A percentile compares a stretch with the other conserved stretches of the same genome.
Conservation (phyloP, 2,113 vertebrate species). For the Lampris incognitus region DNA sequence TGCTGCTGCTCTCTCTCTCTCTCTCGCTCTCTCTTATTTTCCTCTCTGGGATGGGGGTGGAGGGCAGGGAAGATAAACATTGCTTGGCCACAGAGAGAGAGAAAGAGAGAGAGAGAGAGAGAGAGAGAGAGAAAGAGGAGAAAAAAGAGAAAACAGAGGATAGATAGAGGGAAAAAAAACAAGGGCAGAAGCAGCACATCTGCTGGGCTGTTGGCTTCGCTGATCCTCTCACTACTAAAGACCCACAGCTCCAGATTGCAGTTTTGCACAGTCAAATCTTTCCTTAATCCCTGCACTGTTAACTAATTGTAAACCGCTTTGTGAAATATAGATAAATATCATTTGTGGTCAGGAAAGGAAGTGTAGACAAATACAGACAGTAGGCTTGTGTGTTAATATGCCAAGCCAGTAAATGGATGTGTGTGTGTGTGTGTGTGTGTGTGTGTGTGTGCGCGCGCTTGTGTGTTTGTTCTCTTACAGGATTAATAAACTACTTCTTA, state of each 20-base stretch:
- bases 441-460: background rate
- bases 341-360: slow-evolving; percentile 54
- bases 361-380: slow-evolving; percentile 46
- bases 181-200: slow-evolving; percentile 66
- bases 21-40: slow-evolving; percentile 6
- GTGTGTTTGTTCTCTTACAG: background rate
- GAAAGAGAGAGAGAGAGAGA: slow-evolving; percentile 64
- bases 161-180: slow-evolving; percentile 23
- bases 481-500: slow-evolving; percentile 33
- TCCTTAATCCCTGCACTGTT: slow-evolving; percentile 77
- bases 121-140: slow-evolving; percentile 31
- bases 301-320: slow-evolving; percentile 77
- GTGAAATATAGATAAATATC: slow-evolving; percentile 69
- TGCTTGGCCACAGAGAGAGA: slow-evolving; percentile 57
- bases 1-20: slow-evolving; percentile 60
- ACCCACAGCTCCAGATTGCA: slow-evolving; percentile 74
- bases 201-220: slow-evolving; percentile 38
- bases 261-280: slow-evolving; percentile 71
- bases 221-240: slow-evolving; percentile 74
- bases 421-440: background rate
- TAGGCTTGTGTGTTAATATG: slow-evolving; percentile 30
- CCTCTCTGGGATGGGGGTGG: slow-evolving; percentile 52
- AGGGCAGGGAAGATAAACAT: slow-evolving; percentile 5
- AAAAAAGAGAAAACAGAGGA: slow-evolving; percentile 6
- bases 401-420: slow-evolving; percentile 14